Evolutionary conservation across 1,140 invertebrate genomes (phyloP).

Genomic region (Aphelinus certus): DNA sequence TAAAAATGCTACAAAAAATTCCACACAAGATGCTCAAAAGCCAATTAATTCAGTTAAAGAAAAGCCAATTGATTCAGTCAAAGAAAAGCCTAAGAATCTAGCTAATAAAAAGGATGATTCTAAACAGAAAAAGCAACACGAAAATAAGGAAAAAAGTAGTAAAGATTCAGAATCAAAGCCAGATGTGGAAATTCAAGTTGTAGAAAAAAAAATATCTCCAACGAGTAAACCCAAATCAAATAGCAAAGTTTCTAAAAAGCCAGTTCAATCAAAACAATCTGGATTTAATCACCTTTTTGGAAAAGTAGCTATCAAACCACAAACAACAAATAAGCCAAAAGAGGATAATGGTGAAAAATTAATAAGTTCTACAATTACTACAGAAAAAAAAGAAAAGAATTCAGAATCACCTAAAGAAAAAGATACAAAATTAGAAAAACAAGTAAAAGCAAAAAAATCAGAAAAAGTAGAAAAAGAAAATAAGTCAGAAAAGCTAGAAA

Average conservation of each 20-base stretch:
- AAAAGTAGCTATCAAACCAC: conserved; percentile 45
- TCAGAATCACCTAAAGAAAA: neutral
- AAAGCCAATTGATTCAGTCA: neutral
- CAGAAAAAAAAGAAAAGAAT: conserved; percentile 22
- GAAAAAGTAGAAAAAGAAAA: conserved; percentile 23
- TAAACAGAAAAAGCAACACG: neutral
- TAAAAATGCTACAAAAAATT: neutral
- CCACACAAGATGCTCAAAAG: conserved; percentile 17
- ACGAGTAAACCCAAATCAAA: conserved; percentile 24
- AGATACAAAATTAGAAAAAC: conserved; percentile 28
- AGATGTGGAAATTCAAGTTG: neutral
- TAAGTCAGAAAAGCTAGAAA: conserved; percentile 17
- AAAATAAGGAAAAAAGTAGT: conserved; percentile 14
- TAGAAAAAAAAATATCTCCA: conserved; percentile 40
- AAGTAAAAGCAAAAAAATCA: conserved; percentile 23
- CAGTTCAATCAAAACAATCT: conserved; percentile 46
- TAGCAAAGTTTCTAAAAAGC: conserved; percentile 46
- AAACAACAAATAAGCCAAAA: conserved; percentile 33
- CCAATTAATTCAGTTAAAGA: neutral
- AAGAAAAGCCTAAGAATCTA: neutral
- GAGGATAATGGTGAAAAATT: conserved; percentile 7
- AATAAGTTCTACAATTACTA: conserved; percentile 10
- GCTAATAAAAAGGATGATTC: conserved; percentile 28
- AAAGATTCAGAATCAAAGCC: neutral
- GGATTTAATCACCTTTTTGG: conserved; percentile 56